Percentiles rank a stretch among this genome's conserved stretches.
These are phyloP conservation scores for Thripadectes ignobilis DNA, from an alignment of 2,797 vertebrate genomes.

Conservation along the genomic window DNA sequence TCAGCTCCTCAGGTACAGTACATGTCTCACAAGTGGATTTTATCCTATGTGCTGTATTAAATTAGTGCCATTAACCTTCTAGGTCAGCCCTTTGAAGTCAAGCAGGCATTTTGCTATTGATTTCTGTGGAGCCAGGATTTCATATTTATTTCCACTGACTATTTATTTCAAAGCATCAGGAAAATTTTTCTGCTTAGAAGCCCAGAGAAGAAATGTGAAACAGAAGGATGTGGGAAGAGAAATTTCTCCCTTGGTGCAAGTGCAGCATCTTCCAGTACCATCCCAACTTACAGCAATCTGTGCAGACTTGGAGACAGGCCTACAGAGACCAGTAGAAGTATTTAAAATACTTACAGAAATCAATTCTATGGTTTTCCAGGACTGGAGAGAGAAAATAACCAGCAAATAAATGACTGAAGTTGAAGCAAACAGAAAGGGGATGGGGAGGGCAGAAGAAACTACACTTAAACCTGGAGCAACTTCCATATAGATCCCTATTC, in stretches of 20 bases:
- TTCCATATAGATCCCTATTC: neutral
- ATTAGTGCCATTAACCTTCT: slow-evolving; percentile 42
- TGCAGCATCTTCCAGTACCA: neutral
- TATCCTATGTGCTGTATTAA: slow-evolving; percentile 19
- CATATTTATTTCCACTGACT: slow-evolving; percentile 23
- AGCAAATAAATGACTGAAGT: neutral
- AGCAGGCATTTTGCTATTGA: slow-evolving; percentile 38
- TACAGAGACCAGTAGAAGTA: neutral
- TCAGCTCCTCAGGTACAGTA: neutral
- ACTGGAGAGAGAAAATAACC: neutral
- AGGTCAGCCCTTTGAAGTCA: slow-evolving; percentile 49
- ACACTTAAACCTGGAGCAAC: neutral
- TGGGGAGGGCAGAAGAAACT: neutral
- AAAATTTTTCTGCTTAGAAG: slow-evolving; percentile 11
- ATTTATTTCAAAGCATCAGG: slow-evolving; percentile 7
- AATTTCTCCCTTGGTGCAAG: neutral
- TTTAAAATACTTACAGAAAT: slow-evolving; percentile 31
- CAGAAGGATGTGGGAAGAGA: neutral
- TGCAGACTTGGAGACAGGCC: neutral
- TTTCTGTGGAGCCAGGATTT: slow-evolving; percentile 29
- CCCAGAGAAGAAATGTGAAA: neutral
- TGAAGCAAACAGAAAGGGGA: neutral
- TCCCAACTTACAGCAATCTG: neutral
- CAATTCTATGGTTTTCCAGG: slow-evolving; percentile 29
- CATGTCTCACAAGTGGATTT: slow-evolving; percentile 11